Base-by-base conservation (phyloP, 2,888 invertebrate species). In the Tineola bisselliella region DNA sequence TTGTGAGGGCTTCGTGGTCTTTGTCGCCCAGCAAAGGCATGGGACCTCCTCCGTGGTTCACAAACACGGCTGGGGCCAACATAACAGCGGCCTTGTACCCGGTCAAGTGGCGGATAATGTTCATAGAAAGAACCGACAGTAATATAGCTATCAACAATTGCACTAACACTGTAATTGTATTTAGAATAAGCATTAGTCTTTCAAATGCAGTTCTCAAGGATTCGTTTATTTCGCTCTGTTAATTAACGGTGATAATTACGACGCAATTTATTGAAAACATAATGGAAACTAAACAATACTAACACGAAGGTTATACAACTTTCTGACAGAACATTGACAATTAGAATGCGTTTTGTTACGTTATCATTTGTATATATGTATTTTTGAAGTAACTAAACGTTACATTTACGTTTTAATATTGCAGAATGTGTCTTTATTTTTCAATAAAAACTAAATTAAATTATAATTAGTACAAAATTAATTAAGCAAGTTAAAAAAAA, bases 1-100 rank as follows among this genome's bases (percentile, higher is more conserved):
- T 70, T 0, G 86, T 86, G 1, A 87, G 72, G 54, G 68, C 84
- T 43, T 68, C 72, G 61, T 82, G 81, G 1, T 83, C 83, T 61
- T 81, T 74, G 64, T 86, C 86, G 11, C 81, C 82, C 52, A 86
- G 68, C 5, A 87, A 71, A 4, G 86, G 87, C 65, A 84, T 58
- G 0, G 87, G 86, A 4, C 87, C 86, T 63, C 86, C 87, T 11
- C 86, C 87, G 62, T 87, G 87, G 64, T 86, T 86, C 1, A 87
- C 84, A 61, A 87, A 87, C 31, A 87, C 58, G 11, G 86, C 81
- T 56, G 87, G 87, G 57, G 84, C 86, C n/a, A 84, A 43, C 19
- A 56, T 17, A 4, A 75, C 64, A 66, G 71, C 73, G 83, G 84
- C 86, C 70, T 74, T 84, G 61, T 70, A 69, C 64, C 70, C 68